Conservation (phyloP, 1,140 invertebrate genomes). For the Oncopodura yosiiana region DNA sequence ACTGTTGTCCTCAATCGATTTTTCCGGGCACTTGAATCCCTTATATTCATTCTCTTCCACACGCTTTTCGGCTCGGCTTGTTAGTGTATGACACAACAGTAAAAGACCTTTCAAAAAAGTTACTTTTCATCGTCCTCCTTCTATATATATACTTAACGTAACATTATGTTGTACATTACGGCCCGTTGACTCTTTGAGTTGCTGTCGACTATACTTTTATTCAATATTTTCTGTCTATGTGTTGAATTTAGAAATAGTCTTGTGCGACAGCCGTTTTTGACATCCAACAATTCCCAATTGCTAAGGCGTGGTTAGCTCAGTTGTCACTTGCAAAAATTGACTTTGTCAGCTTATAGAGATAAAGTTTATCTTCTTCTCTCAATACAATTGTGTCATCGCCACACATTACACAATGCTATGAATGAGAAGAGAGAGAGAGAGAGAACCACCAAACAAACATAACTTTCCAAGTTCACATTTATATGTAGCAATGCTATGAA, state of each 20-base stretch:
- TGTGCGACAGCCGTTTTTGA: constrained; percentile 26
- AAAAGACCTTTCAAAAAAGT: no score
- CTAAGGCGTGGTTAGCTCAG: constrained; percentile 32
- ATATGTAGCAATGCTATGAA: no score
- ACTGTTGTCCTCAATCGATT: constrained; percentile 29
- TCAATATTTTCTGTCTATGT: neutral
- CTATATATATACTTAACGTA: no score
- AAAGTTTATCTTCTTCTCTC: neutral
- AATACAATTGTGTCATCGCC: neutral
- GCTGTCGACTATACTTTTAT: neutral
- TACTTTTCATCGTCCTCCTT: no score
- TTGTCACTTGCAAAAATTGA: constrained; percentile 35
- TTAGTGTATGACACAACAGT: constrained; percentile 3
- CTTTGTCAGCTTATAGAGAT: constrained; percentile 1
- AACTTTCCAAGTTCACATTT: no score
- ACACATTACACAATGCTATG: neutral
- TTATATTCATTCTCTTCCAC: constrained; percentile 3
- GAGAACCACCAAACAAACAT: no score
- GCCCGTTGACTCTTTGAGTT: no score
- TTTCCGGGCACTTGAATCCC: constrained; percentile 29
- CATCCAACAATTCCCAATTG: constrained; percentile 34
- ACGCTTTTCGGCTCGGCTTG: neutral
- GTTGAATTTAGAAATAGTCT: neutral
- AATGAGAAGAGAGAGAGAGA: no score
- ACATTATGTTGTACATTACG: no score